Evolutionary conservation across 1,140 invertebrate species (phyloP).

Genomic region (Limonius californicus): DNA sequence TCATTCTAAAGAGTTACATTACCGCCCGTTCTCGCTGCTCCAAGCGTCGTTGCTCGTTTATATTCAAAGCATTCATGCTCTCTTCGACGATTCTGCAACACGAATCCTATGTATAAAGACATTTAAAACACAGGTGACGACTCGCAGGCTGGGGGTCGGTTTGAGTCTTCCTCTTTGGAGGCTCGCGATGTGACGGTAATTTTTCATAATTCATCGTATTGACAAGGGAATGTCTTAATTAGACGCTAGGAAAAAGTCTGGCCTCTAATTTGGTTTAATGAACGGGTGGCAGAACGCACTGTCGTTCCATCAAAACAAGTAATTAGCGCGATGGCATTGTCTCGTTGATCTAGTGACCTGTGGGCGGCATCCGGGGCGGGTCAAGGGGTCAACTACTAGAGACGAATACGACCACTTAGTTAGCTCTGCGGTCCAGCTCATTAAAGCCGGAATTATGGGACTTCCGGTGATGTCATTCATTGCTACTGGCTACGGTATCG

Average conservation of each 20-base stretch:
- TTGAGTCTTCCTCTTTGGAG: too few relatives aligned
- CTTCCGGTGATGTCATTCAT: slow-evolving; percentile 8
- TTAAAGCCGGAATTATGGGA: slow-evolving; percentile 4
- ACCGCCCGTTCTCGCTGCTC: background rate
- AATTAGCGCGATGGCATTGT: slow-evolving; percentile 1
- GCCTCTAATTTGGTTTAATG: slow-evolving; percentile 4
- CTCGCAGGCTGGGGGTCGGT: too few relatives aligned
- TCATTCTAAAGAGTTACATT: slow-evolving; percentile 9
- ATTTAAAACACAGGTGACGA: slow-evolving; percentile 3
- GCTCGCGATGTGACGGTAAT: too few relatives aligned
- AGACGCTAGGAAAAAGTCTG: background rate
- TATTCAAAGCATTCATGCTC: slow-evolving; percentile 5
- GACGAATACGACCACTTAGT: slow-evolving; percentile 5
- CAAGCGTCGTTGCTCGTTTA: slow-evolving; percentile 4
- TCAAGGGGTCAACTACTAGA: slow-evolving; percentile 11
- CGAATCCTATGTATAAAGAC: slow-evolving; percentile 2
- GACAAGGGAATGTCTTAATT: slow-evolving; percentile 5
- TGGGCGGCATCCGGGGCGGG: slow-evolving; percentile 10
- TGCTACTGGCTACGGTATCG: too few relatives aligned
- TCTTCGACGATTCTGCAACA: slow-evolving; percentile 4
- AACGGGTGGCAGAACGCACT: slow-evolving; percentile 4
- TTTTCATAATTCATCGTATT: background rate
- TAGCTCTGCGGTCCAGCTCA: slow-evolving; percentile 3
- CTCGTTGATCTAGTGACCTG: slow-evolving; percentile 13
- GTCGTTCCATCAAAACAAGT: slow-evolving; percentile 10